Conservation (phyloP, 2,113 vertebrate genomes). For the Struthidea cinerea region DNA sequence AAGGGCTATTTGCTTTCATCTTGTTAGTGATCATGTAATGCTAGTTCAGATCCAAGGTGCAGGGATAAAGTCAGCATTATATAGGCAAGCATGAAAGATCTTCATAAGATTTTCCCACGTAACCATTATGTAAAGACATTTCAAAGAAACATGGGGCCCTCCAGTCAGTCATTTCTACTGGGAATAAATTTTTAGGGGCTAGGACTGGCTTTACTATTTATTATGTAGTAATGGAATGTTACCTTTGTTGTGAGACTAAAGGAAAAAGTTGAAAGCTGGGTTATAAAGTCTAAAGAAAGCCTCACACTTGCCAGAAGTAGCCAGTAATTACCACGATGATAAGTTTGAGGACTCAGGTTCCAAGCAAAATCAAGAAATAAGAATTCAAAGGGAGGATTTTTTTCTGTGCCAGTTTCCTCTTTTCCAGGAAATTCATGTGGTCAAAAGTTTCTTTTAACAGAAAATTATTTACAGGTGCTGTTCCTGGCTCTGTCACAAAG, state of each 20-base stretch:
- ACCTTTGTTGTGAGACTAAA: conserved; percentile 32
- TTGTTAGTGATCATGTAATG: background rate
- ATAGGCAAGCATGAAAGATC: conserved; percentile 5
- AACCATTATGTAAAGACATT: conserved; percentile 12
- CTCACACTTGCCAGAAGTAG: background rate
- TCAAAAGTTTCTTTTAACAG: conserved; percentile 47
- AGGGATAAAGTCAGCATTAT: conserved; percentile 21
- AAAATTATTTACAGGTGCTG: conserved; percentile 60
- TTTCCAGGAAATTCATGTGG: conserved; percentile 36
- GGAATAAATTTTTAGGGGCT: conserved; percentile 1
- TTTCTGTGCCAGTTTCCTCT: background rate
- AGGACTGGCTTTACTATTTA: background rate
- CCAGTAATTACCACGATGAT: conserved; percentile 8
- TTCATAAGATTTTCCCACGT: conserved; percentile 9
- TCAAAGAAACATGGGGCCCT: background rate
- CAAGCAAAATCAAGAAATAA: conserved; percentile 13
- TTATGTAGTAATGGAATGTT: background rate
- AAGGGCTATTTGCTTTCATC: conserved; percentile 30
- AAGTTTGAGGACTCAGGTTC: background rate
- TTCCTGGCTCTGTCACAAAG: conserved; percentile 54
- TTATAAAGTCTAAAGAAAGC: conserved; percentile 4
- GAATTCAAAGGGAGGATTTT: background rate
- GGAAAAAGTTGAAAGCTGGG: conserved; percentile 8
- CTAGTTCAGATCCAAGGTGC: background rate
- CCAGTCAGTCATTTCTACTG: background rate